Conservation (phyloP, 2,888 invertebrate species). For the Mimachlamys varia region DNA sequence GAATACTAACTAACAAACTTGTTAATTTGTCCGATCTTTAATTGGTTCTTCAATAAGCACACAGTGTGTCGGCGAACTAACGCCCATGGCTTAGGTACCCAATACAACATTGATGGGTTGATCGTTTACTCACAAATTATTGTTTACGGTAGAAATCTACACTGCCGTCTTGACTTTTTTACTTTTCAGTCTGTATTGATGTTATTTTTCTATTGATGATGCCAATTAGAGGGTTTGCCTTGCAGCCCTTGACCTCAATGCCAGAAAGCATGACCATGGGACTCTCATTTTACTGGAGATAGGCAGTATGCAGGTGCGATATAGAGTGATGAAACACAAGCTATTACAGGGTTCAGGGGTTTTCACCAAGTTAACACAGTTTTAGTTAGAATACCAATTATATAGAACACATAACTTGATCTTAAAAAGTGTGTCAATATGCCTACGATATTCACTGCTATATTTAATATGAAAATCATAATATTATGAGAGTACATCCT, state of each 20-base stretch:
- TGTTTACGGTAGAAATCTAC: not conserved
- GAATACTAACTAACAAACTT: constrained; percentile 44
- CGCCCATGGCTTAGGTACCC: not conserved
- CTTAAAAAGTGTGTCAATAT: too few species aligned
- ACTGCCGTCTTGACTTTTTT: not conserved
- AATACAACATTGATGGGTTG: not conserved
- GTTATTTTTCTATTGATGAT: not conserved
- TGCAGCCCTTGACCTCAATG: not conserved
- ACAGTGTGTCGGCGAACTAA: not conserved
- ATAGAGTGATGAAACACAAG: not conserved
- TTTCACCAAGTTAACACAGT: too few species aligned
- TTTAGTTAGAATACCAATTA: too few species aligned
- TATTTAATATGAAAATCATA: too few species aligned
- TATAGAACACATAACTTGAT: too few species aligned
- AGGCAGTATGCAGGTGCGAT: not conserved
- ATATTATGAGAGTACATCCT: too few species aligned
- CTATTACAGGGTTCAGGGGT: too few species aligned
- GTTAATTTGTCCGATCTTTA: constrained; percentile 47
- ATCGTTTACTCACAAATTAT: not conserved
- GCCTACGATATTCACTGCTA: too few species aligned
- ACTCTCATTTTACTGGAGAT: not conserved
- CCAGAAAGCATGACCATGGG: not conserved
- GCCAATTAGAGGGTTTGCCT: constrained; percentile 13
- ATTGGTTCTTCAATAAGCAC: constrained; percentile 47
- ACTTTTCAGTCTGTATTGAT: constrained; percentile 11